Evolutionary conservation across 2,113 vertebrate genomes (phyloP).

Genomic region (Peromyscus californicus): DNA sequence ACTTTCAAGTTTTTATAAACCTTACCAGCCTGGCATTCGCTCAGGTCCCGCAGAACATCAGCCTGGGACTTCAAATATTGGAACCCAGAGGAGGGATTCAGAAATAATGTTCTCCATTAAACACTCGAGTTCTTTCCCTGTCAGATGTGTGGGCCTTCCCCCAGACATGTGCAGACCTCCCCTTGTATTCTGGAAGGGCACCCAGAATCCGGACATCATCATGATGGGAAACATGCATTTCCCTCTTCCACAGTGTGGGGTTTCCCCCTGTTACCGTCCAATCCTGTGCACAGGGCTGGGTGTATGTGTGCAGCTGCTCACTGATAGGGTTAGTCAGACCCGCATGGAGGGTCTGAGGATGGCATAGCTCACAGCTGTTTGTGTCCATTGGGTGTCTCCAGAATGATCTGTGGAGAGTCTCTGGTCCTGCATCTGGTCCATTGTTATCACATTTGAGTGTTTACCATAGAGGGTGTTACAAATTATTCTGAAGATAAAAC

Average conservation of each 20-base stretch:
- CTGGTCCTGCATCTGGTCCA: background rate
- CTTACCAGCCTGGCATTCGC: background rate
- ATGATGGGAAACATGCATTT: background rate
- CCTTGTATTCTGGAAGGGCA: background rate
- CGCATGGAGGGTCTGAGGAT: too few species aligned
- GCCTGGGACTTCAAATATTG: background rate
- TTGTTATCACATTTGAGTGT: background rate
- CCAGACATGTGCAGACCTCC: too few species aligned
- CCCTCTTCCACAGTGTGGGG: background rate
- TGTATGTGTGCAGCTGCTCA: too few species aligned
- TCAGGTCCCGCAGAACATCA: background rate
- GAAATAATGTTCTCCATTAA: background rate
- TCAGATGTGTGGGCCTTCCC: background rate
- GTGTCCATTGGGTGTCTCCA: background rate
- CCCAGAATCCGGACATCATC: background rate
- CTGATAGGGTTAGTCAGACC: background rate
- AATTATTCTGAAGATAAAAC: background rate
- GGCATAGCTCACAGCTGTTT: background rate
- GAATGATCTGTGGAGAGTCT: background rate
- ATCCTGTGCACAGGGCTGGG: fast-evolving
- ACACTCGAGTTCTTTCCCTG: background rate
- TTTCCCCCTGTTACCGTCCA: background rate
- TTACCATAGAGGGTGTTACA: background rate
- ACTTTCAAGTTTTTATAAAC: background rate
- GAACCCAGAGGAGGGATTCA: background rate